Conservation (phyloP, 2,888 invertebrate species). For the Orgyia antiqua region DNA sequence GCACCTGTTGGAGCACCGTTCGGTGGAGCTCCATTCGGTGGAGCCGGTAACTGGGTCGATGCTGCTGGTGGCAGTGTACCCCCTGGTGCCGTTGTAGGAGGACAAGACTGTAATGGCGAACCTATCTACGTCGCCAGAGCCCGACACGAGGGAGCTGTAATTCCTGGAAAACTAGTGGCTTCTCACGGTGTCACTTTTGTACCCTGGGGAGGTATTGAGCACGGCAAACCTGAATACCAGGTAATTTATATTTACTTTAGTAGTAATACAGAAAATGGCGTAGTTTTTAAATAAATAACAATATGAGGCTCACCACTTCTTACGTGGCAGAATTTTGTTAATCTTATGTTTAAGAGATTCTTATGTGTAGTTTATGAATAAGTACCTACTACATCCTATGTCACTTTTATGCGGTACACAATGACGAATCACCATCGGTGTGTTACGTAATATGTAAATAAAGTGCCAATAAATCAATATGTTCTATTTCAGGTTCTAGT, state of each 20-base stretch:
- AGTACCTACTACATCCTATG: no score
- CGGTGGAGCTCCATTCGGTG: slow-evolving; percentile 18
- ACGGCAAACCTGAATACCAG: slow-evolving; percentile 86
- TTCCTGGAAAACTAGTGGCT: slow-evolving; percentile 89
- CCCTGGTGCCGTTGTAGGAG: slow-evolving; percentile 83
- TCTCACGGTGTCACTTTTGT: slow-evolving; percentile 88
- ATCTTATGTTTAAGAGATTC: no score
- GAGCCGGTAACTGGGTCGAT: slow-evolving; percentile 76
- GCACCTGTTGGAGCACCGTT: slow-evolving; percentile 24
- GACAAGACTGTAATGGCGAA: slow-evolving; percentile 77
- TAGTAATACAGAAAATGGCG: no score
- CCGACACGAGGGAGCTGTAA: slow-evolving; percentile 85
- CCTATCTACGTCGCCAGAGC: slow-evolving; percentile 84
- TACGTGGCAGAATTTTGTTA: no score
- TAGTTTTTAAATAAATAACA: no score
- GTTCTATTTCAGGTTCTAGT: slow-evolving; percentile 73
- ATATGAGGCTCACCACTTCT: no score
- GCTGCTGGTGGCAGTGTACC: slow-evolving; percentile 81
- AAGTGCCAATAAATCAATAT: no score
- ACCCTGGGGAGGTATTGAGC: slow-evolving; percentile 90
- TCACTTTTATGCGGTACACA: no score
- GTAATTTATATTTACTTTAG: slow-evolving; percentile 47
- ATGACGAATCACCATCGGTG: no score
- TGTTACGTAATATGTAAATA: no score
- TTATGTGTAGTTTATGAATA: no score